Evolutionary conservation across 2,888 invertebrate species (phyloP), one percentile per base, ranked within the genome.

Genomic region (Thera britannica): DNA sequence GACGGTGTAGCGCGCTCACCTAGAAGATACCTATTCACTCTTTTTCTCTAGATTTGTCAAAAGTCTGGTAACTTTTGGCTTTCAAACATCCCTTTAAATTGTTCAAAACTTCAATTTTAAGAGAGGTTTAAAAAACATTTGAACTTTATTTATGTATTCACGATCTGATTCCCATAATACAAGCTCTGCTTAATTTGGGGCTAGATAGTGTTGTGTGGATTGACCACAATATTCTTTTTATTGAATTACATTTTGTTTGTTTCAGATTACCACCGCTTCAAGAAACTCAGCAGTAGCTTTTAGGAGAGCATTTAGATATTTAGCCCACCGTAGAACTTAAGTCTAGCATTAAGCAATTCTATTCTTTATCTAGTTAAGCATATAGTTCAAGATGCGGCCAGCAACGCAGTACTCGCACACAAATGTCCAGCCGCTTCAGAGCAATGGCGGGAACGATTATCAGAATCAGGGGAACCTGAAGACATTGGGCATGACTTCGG

Each of bases 401-500:
- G 87, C 94, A 46, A 87, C 93, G 12, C 94, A 94, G 78, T 94
- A 94, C 78, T 90, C 90, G 0, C 94, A 91, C 76, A 88, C 84
- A 52, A 93, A 90, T 76, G 62, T 66, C 51, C 72, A 72, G 65
- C 82, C 83, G 46, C 83, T 80, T 55, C 86, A 83, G 49, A 86
- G 82, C 64, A 81, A 73, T 60, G 70, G 78, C 3, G 71, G 82
- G 8, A 94, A 93, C 79, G 90, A 91, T 46, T 90, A 94, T 54
- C 92, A 94, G 72, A 95, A 93, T 75, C 94, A 94, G 73, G 94
- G 94, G 79, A 95, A 95, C 78, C 86, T 95, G 74, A 95, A 95
- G 78, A 96, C 96, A 6, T 83, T 97, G 83, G 99, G 99, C 65
- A 98, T 99, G 96, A 99, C 99, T 6, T 98, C 98, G 35, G 98